These are phyloP conservation scores for Pristiophorus japonicus DNA, from an alignment of 2,113 vertebrate genomes.

Conservation along the genomic window DNA sequence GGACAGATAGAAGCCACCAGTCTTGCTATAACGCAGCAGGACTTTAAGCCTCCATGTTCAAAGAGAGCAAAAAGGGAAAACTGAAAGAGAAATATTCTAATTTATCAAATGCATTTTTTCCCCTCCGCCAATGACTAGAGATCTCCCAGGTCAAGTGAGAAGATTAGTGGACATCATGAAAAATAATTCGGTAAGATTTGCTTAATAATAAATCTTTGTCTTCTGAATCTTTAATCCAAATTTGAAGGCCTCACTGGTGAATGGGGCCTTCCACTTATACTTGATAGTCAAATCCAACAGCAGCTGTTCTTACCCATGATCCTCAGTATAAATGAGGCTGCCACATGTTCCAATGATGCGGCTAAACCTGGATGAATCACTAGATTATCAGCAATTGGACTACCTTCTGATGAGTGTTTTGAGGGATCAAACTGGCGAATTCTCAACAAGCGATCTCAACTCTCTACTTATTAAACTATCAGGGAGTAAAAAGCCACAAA, in stretches of 20 bases:
- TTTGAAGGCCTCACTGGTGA: not conserved
- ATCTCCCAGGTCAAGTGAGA: slow-evolving; percentile 65
- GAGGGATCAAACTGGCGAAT: not conserved
- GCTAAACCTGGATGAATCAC: not conserved
- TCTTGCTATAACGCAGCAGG: not conserved
- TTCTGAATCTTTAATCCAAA: not conserved
- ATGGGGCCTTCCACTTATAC: not conserved
- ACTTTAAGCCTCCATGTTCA: not conserved
- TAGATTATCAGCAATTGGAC: not conserved
- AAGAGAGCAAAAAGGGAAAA: not conserved
- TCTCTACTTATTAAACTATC: no score
- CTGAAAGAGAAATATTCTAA: not conserved
- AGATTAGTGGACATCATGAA: slow-evolving; percentile 71
- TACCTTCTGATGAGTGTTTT: not conserved
- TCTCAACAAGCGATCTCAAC: not conserved
- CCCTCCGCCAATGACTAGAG: slow-evolving; percentile 55
- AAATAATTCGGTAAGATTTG: slow-evolving; percentile 61
- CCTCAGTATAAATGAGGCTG: not conserved
- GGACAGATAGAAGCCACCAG: not conserved
- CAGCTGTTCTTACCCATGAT: not conserved
- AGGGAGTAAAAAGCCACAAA: no score
- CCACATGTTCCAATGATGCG: not conserved
- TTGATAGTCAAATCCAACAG: not conserved
- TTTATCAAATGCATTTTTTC: slow-evolving; percentile 35
- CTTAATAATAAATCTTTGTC: not conserved